Percentiles rank a stretch among this genome's conserved stretches.
These are phyloP conservation scores for Sinotaia quadrata DNA, from an alignment of 2,888 invertebrate genomes.

Conservation along the genomic window DNA sequence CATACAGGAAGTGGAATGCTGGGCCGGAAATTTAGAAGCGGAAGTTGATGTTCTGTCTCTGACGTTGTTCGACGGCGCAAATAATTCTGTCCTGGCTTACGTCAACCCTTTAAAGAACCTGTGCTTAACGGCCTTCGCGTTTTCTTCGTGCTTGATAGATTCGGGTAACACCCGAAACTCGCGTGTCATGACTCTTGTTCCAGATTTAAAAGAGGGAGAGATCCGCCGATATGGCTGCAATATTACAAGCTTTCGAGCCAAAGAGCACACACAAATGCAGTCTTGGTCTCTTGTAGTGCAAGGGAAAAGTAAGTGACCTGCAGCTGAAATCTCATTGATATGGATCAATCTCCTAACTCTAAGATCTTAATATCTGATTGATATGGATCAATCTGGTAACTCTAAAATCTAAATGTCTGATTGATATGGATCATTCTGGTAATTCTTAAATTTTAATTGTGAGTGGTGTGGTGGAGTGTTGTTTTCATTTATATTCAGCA, in stretches of 20 bases:
- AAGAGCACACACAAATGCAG: background rate
- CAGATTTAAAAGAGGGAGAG: constrained; percentile 12
- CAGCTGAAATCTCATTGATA: too few species aligned
- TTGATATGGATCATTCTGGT: too few species aligned
- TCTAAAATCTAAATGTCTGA: too few species aligned
- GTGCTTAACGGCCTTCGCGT: constrained; percentile 2
- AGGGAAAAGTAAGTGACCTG: background rate
- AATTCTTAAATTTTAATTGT: too few species aligned
- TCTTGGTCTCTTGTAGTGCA: background rate
- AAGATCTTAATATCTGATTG: too few species aligned
- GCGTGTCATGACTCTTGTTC: background rate
- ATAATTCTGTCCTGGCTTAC: background rate
- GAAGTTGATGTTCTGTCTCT: constrained; percentile 10
- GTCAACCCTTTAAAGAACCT: background rate
- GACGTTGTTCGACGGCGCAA: background rate
- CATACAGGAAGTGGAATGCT: constrained; percentile 26
- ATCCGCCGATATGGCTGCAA: background rate
- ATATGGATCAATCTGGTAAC: too few species aligned
- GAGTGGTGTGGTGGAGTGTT: too few species aligned
- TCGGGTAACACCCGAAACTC: background rate
- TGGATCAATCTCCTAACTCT: too few species aligned
- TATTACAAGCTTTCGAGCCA: background rate
- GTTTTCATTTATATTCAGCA: too few species aligned
- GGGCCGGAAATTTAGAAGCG: background rate
- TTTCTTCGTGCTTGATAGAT: constrained; percentile 8